Conservation (phyloP, 64 coral and sea anemone genomes). For the Actinia tenebrosa region DNA sequence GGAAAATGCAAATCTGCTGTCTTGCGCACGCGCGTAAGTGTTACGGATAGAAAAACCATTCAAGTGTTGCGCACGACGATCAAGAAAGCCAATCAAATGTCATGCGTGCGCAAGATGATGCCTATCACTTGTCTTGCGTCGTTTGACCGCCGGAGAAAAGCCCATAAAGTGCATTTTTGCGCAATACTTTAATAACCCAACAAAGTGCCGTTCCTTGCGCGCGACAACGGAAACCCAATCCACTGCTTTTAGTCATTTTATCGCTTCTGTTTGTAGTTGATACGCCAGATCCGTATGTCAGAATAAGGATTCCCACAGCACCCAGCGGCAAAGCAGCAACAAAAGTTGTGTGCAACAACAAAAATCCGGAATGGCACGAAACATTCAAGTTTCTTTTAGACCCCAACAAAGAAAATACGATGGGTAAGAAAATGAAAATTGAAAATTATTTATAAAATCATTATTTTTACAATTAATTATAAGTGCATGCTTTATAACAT, state of each 20-base stretch:
- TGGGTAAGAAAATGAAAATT: conserved; percentile 29
- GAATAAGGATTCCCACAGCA: conserved; percentile 28
- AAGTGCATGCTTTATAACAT: neutral
- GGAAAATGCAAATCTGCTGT: too few relatives aligned
- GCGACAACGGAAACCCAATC: neutral
- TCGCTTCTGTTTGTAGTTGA: conserved; percentile 31
- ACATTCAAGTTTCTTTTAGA: conserved; percentile 53
- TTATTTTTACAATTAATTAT: neutral
- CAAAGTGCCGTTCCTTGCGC: neutral
- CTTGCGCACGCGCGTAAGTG: too few relatives aligned
- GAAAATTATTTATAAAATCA: too few relatives aligned
- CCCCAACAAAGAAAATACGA: conserved; percentile 19
- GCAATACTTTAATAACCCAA: neutral
- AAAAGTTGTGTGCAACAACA: conserved; percentile 29
- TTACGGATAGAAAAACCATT: neutral
- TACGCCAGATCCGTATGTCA: conserved; percentile 65
- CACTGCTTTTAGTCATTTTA: neutral
- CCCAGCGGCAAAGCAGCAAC: conserved; percentile 46
- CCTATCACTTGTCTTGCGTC: too few relatives aligned
- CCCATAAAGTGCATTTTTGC: neutral
- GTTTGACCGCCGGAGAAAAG: neutral
- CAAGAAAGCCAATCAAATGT: neutral
- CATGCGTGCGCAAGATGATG: neutral
- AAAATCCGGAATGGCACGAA: conserved; percentile 51
- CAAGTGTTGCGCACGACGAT: neutral